Evolutionary conservation across 2,888 invertebrate genomes (phyloP).

Genomic region (Caradrina kadenii): DNA sequence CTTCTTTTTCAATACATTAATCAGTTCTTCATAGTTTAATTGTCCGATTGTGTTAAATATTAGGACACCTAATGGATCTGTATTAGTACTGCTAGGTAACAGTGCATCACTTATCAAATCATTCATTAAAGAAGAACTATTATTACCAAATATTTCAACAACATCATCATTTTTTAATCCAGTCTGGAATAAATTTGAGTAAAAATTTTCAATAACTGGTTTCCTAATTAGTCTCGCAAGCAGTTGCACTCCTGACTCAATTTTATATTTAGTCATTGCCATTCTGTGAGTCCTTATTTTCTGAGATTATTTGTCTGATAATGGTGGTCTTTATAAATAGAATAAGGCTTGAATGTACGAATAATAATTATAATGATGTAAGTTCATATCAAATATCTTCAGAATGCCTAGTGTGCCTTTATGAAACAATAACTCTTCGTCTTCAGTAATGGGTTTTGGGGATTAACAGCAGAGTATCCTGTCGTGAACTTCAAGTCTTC

Average conservation of each 20-base stretch:
- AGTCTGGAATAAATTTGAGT: constrained; percentile 83
- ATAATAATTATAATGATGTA: neutral
- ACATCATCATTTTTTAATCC: constrained; percentile 78
- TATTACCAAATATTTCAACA: constrained; percentile 80
- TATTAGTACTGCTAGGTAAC: constrained; percentile 71
- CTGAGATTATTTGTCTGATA: neutral
- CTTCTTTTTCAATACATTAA: constrained; percentile 66
- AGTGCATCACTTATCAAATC: constrained; percentile 82
- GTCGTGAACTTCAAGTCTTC: no score
- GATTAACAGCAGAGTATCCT: no score
- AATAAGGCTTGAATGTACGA: neutral
- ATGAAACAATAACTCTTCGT: no score
- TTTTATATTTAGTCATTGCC: constrained; percentile 71
- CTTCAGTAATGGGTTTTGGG: no score
- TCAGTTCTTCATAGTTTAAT: constrained; percentile 73
- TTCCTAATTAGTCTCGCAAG: constrained; percentile 87
- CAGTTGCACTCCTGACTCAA: constrained; percentile 91
- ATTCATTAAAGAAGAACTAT: constrained; percentile 70
- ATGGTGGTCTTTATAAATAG: neutral
- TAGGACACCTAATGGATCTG: constrained; percentile 76
- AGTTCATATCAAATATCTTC: neutral
- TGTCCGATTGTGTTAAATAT: constrained; percentile 85
- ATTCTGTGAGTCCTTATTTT: constrained; percentile 24
- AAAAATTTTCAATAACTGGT: constrained; percentile 82
- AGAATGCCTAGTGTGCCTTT: neutral